Percentiles rank a stretch among this genome's conserved stretches.
Evolutionary conservation across 2,113 vertebrate species (phyloP).

Genomic region (Ranitomeya variabilis): DNA sequence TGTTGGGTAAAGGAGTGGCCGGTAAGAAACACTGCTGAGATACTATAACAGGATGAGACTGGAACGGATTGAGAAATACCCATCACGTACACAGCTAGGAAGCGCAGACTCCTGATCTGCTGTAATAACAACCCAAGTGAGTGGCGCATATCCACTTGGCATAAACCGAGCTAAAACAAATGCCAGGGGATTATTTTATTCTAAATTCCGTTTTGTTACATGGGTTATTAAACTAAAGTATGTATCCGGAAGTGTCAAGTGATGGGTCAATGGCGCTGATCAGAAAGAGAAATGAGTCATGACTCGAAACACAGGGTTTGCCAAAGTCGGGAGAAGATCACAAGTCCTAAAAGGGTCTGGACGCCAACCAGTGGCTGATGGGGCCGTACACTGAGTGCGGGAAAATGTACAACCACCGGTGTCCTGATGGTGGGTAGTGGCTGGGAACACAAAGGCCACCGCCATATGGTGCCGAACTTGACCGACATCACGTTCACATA

Average conservation of each 20-base stretch:
- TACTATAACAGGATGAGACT: conserved; percentile 55
- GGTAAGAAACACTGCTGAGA: conserved; percentile 50
- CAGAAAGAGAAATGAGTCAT: background rate
- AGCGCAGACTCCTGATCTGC: conserved; percentile 32
- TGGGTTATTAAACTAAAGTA: background rate
- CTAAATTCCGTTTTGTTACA: background rate
- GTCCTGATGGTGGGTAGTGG: too few relatives aligned
- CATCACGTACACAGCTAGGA: conserved; percentile 51
- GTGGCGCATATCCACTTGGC: conserved; percentile 50
- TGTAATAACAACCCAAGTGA: conserved; percentile 44
- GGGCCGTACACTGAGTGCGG: too few relatives aligned
- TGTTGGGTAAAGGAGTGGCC: conserved; percentile 52
- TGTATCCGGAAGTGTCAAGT: background rate
- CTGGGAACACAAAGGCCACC: too few relatives aligned
- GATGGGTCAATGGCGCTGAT: background rate
- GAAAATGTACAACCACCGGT: too few relatives aligned
- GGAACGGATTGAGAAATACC: conserved; percentile 54
- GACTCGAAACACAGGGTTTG: background rate
- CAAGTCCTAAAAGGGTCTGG: background rate
- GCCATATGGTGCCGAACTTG: too few relatives aligned
- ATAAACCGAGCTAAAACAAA: background rate
- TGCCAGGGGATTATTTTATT: background rate
- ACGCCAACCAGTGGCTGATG: background rate
- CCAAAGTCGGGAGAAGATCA: background rate
- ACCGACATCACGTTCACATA: too few relatives aligned